Evolutionary conservation across 2,888 invertebrate species (phyloP).

Genomic region (Malacosoma neustria): DNA sequence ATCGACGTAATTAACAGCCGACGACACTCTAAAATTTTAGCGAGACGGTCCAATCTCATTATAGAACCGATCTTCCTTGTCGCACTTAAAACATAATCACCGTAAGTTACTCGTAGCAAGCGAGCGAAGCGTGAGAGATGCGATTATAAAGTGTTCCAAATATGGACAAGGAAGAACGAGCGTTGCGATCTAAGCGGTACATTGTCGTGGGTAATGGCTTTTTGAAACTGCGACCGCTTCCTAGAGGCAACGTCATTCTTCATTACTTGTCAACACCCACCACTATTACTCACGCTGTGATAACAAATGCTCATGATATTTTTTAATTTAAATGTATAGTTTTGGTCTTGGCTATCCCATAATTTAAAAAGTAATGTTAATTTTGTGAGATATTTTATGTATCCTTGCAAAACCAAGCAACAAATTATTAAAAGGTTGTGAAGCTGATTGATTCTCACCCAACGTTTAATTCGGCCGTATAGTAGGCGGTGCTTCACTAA

Average conservation of each 20-base stretch:
- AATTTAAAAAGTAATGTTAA: too few relatives aligned
- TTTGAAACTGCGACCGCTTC: conserved; percentile 75
- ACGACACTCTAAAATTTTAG: conserved; percentile 71
- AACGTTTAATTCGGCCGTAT: conserved; percentile 27
- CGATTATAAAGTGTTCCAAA: conserved; percentile 74
- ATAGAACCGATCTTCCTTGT: conserved; percentile 70
- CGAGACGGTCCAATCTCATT: conserved; percentile 72
- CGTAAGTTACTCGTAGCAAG: conserved; percentile 72
- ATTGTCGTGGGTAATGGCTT: conserved; percentile 70
- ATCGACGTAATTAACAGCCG: conserved; percentile 67
- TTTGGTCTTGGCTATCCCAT: too few relatives aligned
- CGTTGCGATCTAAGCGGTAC: conserved; percentile 64
- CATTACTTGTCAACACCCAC: conserved; percentile 74
- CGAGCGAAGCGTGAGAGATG: conserved; percentile 71
- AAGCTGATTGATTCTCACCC: conserved; percentile 20
- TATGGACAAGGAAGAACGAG: conserved; percentile 49
- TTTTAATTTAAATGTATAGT: not conserved
- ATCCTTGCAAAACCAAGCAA: not conserved
- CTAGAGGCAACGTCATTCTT: conserved; percentile 73
- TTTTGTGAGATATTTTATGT: too few relatives aligned
- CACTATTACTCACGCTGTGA: conserved; percentile 41
- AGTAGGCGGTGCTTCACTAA: conserved; percentile 27
- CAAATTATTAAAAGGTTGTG: not conserved
- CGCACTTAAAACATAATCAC: conserved; percentile 72
- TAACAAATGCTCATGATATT: conserved; percentile 51